Conservation (phyloP, 2,888 invertebrate species). For the Polyploca ridens region DNA sequence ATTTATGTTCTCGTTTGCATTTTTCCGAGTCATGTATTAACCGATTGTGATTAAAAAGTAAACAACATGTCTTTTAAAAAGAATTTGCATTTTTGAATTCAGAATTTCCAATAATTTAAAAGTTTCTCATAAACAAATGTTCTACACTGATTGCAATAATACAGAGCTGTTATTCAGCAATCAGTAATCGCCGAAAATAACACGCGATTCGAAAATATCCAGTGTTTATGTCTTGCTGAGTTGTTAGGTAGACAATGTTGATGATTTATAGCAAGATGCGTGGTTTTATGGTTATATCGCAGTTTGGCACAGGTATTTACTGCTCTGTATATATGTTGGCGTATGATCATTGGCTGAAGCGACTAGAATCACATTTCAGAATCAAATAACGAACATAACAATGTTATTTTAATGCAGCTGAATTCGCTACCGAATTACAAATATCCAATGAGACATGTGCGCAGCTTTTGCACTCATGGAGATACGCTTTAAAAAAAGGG, state of each 20-base stretch:
- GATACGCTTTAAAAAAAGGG: no score
- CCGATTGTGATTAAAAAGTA: neutral
- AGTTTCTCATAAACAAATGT: neutral
- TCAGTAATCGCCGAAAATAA: conserved; percentile 47
- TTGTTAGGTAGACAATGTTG: conserved; percentile 42
- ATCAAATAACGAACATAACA: neutral
- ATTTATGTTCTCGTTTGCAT: conserved; percentile 6
- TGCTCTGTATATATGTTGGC: neutral
- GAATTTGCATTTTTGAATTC: neutral
- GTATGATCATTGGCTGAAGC: neutral
- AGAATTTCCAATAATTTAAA: neutral
- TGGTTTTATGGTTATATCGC: conserved; percentile 31
- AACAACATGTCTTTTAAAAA: neutral
- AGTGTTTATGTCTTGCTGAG: conserved; percentile 46
- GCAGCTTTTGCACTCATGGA: no score
- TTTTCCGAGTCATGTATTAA: no score
- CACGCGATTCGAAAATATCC: conserved; percentile 40
- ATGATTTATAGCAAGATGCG: conserved; percentile 42
- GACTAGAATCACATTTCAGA: neutral
- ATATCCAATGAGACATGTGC: no score
- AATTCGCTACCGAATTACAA: neutral
- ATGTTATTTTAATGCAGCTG: neutral
- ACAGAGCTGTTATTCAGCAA: conserved; percentile 23
- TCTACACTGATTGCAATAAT: conserved; percentile 1
- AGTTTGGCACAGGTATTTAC: conserved; percentile 15